A percentile compares a stretch with the other conserved stretches of the same genome.
phyloP scores from a whole-genome alignment of 1,140 invertebrate genomes.

The Danaus melanippus region DNA sequence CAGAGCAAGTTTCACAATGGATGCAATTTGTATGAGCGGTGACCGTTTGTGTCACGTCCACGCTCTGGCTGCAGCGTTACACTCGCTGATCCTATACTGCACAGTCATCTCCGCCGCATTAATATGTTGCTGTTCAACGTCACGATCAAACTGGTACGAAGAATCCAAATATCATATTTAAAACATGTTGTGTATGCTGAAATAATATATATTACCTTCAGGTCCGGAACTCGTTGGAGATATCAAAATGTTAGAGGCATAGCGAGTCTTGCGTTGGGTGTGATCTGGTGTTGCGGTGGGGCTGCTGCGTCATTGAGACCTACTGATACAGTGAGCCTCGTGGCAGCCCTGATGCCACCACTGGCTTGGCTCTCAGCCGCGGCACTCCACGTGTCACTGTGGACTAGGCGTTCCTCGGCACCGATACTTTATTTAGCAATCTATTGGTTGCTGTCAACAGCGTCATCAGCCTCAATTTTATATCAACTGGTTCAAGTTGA shows the following conservation, averaged over 20 bases:
- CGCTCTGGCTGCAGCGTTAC: slow-evolving; percentile 48
- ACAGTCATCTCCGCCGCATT: slow-evolving; percentile 46
- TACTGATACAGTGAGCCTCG: slow-evolving; percentile 35
- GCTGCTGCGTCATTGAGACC: slow-evolving; percentile 39
- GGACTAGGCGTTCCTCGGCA: slow-evolving; percentile 42
- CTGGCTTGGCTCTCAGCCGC: slow-evolving; percentile 51
- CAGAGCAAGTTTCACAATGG: slow-evolving; percentile 31
- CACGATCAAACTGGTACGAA: slow-evolving; percentile 14
- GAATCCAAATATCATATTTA: not conserved
- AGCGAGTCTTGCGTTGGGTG: slow-evolving; percentile 38
- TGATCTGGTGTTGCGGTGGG: slow-evolving; percentile 43
- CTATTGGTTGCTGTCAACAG: slow-evolving; percentile 47
- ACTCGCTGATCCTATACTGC: slow-evolving; percentile 57
- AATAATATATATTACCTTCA: not conserved
- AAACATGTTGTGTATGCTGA: not conserved
- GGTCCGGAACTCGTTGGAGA: slow-evolving; percentile 33
- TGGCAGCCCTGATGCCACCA: slow-evolving; percentile 38
- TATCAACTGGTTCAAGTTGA: slow-evolving; percentile 30
- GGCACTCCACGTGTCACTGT: slow-evolving; percentile 47
- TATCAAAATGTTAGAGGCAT: slow-evolving; percentile 48
- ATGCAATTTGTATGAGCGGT: slow-evolving; percentile 41
- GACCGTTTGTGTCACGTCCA: slow-evolving; percentile 36
- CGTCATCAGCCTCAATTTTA: slow-evolving; percentile 36
- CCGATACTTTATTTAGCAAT: slow-evolving; percentile 52
- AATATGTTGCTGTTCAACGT: slow-evolving; percentile 46